Base-by-base conservation (phyloP, 2,113 vertebrate species). In the Sorex fumeus region DNA sequence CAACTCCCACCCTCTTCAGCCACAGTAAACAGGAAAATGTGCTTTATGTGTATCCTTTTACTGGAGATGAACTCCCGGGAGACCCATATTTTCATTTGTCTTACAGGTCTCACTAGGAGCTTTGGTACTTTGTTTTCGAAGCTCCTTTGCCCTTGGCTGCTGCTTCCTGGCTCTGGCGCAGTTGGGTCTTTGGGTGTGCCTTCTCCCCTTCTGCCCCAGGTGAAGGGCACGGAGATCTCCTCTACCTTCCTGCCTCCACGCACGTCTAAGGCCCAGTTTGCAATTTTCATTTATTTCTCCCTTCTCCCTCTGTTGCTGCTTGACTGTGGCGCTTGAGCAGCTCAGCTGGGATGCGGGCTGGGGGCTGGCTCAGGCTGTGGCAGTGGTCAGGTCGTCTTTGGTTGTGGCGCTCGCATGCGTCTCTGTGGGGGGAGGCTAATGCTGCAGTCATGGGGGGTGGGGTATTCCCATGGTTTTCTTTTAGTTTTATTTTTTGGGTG, bases 41-140 rank as follows among this genome's bases (percentile, higher is more conserved):
- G 47, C 47, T 75, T 74, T 18, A 34, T 76, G 43, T 60, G 10
- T 74, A 78, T 74, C 6, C 30, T 34, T 60, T 79, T 75, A 40
- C 57, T 47, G 77, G 81, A 3, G 34, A 85, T 82, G 19, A 67
- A 90, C 62, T 90, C 53, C 60, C 50, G n/a, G 28, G n/a, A 89
- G 83, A 87, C 36, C 23, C 12, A 3, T 84, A 67, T 87, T 81
- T 76, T 91, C 71, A 45, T 74, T 75, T 88, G 36, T 80, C 8
- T 23, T 34, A 47, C 3, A 50, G 75, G 8, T 84, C 85, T 74
- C 76, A 50, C 53, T 40, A 66, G 72, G 43, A 28, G n/a, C 18
- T 80, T 40, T 30, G n/a, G 53, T 23, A 77, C 27, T 45, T 32
- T 69, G 47, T 34, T 89, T 89, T 64, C 40, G 32, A 40, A 81